These are phyloP conservation scores for Cyrtorhinus lividipennis DNA, from an alignment of 1,140 invertebrate species.

Conservation along the genomic window DNA sequence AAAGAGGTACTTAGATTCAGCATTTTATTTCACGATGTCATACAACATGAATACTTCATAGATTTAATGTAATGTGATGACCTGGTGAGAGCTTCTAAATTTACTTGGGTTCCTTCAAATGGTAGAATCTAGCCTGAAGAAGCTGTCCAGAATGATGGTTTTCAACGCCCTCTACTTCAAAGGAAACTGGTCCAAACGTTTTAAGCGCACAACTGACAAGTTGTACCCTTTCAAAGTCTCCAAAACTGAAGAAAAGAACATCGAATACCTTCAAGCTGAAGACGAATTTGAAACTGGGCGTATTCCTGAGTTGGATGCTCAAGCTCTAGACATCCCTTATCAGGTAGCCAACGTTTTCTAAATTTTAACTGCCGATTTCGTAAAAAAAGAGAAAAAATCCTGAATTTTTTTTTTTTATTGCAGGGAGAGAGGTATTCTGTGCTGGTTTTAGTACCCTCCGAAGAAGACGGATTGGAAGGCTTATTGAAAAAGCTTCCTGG, in stretches of 20 bases:
- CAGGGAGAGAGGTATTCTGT: constrained; percentile 16
- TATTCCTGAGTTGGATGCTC: constrained; percentile 37
- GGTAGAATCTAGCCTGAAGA: neutral
- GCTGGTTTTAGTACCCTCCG: neutral
- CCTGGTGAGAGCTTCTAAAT: too few relatives aligned
- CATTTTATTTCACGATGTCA: too few relatives aligned
- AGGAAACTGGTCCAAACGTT: constrained; percentile 37
- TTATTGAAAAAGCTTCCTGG: neutral
- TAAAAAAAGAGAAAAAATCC: too few relatives aligned
- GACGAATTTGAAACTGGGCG: constrained; percentile 37
- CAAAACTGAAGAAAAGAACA: constrained; percentile 36
- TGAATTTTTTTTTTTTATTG: too few relatives aligned
- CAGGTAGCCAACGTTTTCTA: too few relatives aligned
- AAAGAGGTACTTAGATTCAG: too few relatives aligned
- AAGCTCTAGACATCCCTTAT: constrained; percentile 41
- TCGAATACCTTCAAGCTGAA: constrained; percentile 38
- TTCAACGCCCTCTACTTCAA: constrained; percentile 48
- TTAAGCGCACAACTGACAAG: constrained; percentile 29
- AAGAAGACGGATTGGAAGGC: neutral
- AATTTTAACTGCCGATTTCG: too few relatives aligned
- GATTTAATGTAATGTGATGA: too few relatives aligned
- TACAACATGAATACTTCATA: too few relatives aligned
- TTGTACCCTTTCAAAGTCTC: constrained; percentile 41
- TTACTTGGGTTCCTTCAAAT: too few relatives aligned
- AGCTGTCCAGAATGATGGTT: constrained; percentile 37